Conservation (phyloP, 1,140 invertebrate genomes). For the Lepidurus apus region DNA sequence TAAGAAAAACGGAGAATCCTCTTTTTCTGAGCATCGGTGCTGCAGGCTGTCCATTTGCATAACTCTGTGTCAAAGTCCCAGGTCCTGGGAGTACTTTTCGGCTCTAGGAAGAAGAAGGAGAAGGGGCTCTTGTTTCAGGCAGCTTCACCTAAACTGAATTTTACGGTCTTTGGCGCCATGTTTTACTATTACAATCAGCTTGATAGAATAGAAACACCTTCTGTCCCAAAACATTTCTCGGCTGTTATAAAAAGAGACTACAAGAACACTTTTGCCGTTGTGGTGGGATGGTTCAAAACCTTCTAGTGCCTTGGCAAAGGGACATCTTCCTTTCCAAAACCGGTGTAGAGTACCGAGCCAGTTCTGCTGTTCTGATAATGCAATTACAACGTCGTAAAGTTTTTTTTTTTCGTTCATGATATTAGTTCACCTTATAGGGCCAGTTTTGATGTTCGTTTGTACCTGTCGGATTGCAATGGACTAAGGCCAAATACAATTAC, state of each 20-base stretch:
- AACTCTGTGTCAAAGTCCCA: neutral
- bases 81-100: neutral
- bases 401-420: no score
- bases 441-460: no score
- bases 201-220: neutral
- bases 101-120: neutral
- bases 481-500: no score
- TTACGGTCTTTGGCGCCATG: neutral
- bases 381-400: no score
- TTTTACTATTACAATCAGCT: slow-evolving; percentile 5
- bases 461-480: no score
- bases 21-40: neutral
- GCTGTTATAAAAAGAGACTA: neutral
- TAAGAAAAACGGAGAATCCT: neutral
- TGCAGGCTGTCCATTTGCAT: neutral
- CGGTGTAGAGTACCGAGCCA: no score
- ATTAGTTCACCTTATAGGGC: no score
- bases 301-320: no score
- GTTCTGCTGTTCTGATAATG: no score
- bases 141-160: neutral
- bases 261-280: no score
- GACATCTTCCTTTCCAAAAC: no score
- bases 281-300: no score
- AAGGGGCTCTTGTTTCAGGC: neutral
- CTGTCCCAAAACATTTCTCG: neutral